Evolutionary conservation across 2,797 vertebrate species (phyloP).

Genomic region (Chaetodon trifasciatus): DNA sequence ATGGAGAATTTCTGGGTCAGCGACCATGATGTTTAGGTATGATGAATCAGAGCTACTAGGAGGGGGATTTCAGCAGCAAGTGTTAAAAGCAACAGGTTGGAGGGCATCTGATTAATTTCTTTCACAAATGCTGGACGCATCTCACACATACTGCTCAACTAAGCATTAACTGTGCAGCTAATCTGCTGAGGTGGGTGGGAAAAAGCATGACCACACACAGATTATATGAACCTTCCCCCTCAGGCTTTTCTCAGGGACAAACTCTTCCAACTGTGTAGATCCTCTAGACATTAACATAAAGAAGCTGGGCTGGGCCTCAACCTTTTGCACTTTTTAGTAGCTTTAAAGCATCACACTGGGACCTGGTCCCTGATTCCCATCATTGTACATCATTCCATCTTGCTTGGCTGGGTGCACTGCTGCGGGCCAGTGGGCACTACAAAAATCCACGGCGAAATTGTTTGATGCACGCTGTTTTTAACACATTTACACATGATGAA

Average conservation of each 20-base stretch:
- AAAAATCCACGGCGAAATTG: background rate
- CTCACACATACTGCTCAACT: slow-evolving; percentile 20
- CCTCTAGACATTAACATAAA: slow-evolving; percentile 29
- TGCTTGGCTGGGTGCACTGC: background rate
- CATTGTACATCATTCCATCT: slow-evolving; percentile 16
- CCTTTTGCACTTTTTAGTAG: slow-evolving; percentile 25
- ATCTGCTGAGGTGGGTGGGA: slow-evolving; percentile 60
- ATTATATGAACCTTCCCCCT: slow-evolving; percentile 14
- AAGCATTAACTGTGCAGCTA: slow-evolving; percentile 49
- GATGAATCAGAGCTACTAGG: slow-evolving; percentile 20
- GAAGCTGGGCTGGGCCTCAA: background rate
- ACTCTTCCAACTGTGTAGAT: slow-evolving; percentile 31
- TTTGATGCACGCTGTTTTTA: background rate
- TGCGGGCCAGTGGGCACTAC: too few relatives aligned
- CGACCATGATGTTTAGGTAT: slow-evolving; percentile 37
- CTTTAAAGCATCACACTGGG: slow-evolving; percentile 29
- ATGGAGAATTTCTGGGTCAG: slow-evolving; percentile 43
- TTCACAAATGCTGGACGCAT: slow-evolving; percentile 12
- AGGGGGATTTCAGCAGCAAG: slow-evolving; percentile 10
- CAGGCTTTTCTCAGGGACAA: slow-evolving; percentile 25
- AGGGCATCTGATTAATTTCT: background rate
- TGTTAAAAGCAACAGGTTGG: slow-evolving; percentile 6
- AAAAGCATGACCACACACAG: slow-evolving; percentile 55
- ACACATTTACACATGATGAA: background rate
- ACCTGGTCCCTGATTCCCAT: slow-evolving; percentile 7